Percentiles rank a stretch among this genome's conserved stretches.
These are phyloP conservation scores for Brachionus manjavacas DNA, from an alignment of 1,140 invertebrate species.

Conservation along the genomic window DNA sequence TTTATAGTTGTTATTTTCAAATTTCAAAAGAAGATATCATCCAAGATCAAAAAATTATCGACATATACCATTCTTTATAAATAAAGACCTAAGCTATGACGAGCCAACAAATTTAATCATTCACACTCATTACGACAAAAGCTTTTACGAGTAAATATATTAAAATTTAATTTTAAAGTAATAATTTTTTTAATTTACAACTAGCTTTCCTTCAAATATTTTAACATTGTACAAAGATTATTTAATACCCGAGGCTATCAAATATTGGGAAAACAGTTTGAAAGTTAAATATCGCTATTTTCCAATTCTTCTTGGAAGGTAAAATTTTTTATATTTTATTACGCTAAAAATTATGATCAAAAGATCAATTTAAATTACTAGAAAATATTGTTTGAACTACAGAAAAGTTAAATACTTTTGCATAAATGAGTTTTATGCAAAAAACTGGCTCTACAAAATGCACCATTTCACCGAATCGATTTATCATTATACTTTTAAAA, in stretches of 20 bases:
- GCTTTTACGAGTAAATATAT: background rate
- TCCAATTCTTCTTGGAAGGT: slow-evolving; percentile 81
- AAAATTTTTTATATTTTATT: slow-evolving; percentile 48
- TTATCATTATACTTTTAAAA: no score
- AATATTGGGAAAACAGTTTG: slow-evolving; percentile 84
- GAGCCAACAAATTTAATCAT: background rate
- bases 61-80: background rate
- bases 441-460: no score
- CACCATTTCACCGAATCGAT: no score
- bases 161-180: background rate
- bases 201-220: background rate
- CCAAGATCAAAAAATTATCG: background rate
- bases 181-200: background rate
- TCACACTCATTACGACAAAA: background rate
- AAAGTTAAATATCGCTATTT: slow-evolving; percentile 76
- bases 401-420: no score
- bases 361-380: no score
- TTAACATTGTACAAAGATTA: slow-evolving; percentile 41
- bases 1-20: background rate
- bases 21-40: background rate
- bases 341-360: no score
- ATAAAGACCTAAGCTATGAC: background rate
- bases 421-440: no score
- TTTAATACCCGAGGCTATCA: slow-evolving; percentile 77
- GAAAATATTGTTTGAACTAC: no score